phyloP scores from a whole-genome alignment of 2,113 vertebrate species.

The Neogale vison region DNA sequence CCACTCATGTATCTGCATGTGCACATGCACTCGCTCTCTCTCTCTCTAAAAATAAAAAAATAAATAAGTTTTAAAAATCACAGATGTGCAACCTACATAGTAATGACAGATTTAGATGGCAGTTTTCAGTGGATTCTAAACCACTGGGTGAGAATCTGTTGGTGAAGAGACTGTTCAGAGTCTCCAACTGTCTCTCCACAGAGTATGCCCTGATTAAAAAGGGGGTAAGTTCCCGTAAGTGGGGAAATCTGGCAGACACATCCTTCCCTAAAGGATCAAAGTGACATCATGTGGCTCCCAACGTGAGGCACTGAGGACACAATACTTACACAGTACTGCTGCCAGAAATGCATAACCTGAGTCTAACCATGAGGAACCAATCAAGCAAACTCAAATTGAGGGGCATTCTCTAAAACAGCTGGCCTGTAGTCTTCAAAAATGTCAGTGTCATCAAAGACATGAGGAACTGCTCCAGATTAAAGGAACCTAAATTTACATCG shows the following conservation, averaged over 20 bases:
- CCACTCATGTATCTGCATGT: neutral
- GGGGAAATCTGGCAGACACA: neutral
- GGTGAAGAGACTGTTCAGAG: neutral
- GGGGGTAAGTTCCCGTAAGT: neutral
- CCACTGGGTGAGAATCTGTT: neutral
- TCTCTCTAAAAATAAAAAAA: neutral
- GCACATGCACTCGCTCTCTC: neutral
- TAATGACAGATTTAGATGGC: neutral
- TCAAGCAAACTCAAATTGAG: neutral
- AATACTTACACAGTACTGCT: neutral
- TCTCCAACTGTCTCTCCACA: neutral
- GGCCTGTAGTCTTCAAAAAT: neutral
- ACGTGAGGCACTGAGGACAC: neutral
- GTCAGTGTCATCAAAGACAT: neutral
- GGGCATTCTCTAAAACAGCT: neutral
- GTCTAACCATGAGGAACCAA: constrained; percentile 13
- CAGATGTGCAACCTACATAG: neutral
- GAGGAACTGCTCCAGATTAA: neutral
- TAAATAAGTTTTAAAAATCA: neutral
- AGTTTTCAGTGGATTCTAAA: neutral
- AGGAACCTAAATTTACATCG: neutral
- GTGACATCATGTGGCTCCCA: neutral
- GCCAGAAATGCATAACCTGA: neutral
- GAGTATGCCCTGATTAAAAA: constrained; percentile 10
- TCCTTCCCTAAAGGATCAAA: neutral